These are phyloP conservation scores for Zapus hudsonius DNA, from an alignment of 2,113 vertebrate species.

Conservation along the genomic window DNA sequence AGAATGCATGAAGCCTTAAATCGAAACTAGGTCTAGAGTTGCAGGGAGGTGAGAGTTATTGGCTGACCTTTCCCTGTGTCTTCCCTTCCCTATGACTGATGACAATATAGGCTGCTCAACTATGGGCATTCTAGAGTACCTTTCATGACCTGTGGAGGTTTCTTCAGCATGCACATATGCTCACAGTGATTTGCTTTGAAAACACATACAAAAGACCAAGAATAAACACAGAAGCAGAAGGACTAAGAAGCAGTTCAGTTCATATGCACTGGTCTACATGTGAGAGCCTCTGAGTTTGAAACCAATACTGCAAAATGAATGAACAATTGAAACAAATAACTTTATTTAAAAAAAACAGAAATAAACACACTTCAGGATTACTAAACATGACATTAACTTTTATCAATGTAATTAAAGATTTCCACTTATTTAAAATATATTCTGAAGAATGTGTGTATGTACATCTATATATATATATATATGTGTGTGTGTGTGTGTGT, in stretches of 20 bases:
- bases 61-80: background rate
- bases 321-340: background rate
- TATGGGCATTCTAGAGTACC: background rate
- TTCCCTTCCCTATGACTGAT: background rate
- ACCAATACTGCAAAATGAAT: background rate
- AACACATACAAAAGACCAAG: background rate
- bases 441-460: no score
- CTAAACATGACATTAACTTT: background rate
- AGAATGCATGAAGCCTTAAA: background rate
- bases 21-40: background rate
- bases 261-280: background rate
- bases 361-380: background rate
- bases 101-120: background rate
- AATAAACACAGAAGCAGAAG: background rate
- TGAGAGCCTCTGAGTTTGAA: background rate
- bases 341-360: background rate
- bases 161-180: background rate
- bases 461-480: background rate
- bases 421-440: background rate
- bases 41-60: background rate
- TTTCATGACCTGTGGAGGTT: background rate
- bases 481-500: background rate
- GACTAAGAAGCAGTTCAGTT: background rate
- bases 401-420: background rate
- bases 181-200: background rate